phyloP scores from a whole-genome alignment of 2,797 vertebrate species.

The Lophotriccus pileatus region DNA sequence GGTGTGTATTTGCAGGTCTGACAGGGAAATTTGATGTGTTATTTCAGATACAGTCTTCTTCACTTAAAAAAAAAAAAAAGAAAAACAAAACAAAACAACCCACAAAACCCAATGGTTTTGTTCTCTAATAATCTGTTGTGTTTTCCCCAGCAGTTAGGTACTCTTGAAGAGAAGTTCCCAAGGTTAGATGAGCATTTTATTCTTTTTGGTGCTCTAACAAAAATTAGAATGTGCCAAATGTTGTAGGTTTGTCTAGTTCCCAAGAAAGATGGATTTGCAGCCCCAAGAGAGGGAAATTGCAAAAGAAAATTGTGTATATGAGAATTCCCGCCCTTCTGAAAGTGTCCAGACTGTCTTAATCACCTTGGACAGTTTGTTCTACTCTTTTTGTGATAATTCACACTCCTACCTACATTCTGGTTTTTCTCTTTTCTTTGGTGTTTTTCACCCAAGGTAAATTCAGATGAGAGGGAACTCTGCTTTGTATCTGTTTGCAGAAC shows the following conservation, averaged over 20 bases:
- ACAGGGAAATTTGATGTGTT: neutral
- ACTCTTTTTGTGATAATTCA: neutral
- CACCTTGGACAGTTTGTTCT: slow-evolving; percentile 34
- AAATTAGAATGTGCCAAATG: neutral
- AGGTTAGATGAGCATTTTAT: neutral
- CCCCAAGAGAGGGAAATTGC: neutral
- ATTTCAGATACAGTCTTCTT: neutral
- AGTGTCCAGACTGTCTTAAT: neutral
- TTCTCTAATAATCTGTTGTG: neutral
- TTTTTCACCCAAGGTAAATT: neutral
- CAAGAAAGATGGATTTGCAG: neutral
- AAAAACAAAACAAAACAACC: neutral
- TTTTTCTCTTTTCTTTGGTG: neutral
- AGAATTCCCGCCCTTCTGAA: slow-evolving; percentile 8
- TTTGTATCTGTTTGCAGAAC: neutral
- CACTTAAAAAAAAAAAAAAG: neutral
- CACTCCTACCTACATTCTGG: neutral
- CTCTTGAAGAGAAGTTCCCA: neutral
- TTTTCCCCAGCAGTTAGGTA: neutral
- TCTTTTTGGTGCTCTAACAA: neutral
- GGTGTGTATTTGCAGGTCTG: neutral
- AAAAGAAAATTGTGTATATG: neutral
- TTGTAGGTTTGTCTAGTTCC: neutral
- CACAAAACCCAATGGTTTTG: neutral
- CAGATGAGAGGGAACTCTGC: neutral